Percentiles rank a stretch among this genome's conserved stretches.
Evolutionary conservation across 2,888 invertebrate genomes (phyloP).

Genomic region (Rotaria magnacalcarata): DNA sequence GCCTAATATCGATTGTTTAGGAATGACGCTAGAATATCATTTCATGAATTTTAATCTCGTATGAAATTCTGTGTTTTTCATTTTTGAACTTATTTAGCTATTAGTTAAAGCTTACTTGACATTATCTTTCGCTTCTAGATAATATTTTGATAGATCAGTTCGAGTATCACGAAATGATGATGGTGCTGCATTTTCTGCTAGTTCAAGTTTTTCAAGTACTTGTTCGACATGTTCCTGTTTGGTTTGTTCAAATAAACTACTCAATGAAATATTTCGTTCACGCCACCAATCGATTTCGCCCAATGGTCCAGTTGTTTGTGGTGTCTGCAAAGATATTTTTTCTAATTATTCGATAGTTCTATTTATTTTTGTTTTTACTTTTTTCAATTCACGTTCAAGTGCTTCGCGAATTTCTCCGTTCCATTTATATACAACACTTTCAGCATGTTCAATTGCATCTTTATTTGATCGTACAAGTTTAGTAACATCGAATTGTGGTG

Average conservation of each 20-base stretch:
- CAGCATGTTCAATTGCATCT: conserved; percentile 48
- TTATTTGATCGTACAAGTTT: conserved; percentile 53
- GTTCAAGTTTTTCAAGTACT: conserved; percentile 65
- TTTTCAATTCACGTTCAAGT: conserved; percentile 54
- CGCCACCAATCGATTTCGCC: conserved; percentile 82
- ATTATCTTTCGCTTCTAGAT: conserved; percentile 73
- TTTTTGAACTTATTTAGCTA: too few relatives aligned
- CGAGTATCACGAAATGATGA: conserved; percentile 66
- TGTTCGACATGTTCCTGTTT: conserved; percentile 69
- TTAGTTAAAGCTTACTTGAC: conserved; percentile 53
- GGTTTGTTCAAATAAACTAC: conserved; percentile 74
- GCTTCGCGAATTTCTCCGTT: conserved; percentile 53
- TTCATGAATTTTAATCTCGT: too few relatives aligned
- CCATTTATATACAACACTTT: conserved; percentile 42
- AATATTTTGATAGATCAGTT: conserved; percentile 67
- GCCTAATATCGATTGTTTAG: too few relatives aligned
- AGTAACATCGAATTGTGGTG: conserved; percentile 48
- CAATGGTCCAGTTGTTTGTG: conserved; percentile 67
- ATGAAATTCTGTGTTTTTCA: too few relatives aligned
- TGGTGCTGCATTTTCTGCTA: conserved; percentile 63
- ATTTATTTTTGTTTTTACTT: conserved; percentile 49
- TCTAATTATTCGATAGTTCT: background rate
- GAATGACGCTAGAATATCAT: too few relatives aligned
- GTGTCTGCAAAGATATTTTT: background rate
- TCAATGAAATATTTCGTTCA: conserved; percentile 72